A percentile compares a stretch with the other conserved stretches of the same genome.
Conservation (phyloP, 2,797 vertebrate genomes). For the Remorina albescens region DNA sequence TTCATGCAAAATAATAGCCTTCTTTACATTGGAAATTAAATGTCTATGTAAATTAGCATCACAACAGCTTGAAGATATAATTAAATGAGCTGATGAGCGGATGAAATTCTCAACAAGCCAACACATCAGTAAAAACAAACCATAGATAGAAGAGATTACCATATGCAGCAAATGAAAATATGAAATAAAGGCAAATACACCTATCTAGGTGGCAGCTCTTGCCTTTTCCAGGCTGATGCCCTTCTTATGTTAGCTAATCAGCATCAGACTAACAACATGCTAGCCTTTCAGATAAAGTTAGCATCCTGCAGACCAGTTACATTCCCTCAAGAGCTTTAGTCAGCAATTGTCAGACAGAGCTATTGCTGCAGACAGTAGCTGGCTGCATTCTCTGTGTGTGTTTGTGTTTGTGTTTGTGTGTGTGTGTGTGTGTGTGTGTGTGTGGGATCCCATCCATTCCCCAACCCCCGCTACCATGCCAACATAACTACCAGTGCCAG, state of each 20-base stretch:
- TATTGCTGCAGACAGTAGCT: slow-evolving; percentile 37
- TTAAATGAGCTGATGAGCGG: slow-evolving; percentile 23
- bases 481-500: slow-evolving; percentile 20
- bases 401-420: slow-evolving; percentile 3
- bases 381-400: slow-evolving; percentile 8
- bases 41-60: slow-evolving; percentile 22
- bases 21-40: slow-evolving; percentile 18
- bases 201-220: slow-evolving; percentile 1
- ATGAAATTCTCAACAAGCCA: slow-evolving; percentile 26
- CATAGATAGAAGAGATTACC: background rate
- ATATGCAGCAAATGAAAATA: slow-evolving; percentile 5
- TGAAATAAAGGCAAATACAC: background rate
- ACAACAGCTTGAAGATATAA: slow-evolving; percentile 22
- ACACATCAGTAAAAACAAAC: slow-evolving; percentile 3
- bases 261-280: slow-evolving; percentile 25
- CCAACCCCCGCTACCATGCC: background rate
- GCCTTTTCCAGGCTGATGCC: background rate
- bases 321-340: slow-evolving; percentile 33
- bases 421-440: background rate
- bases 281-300: slow-evolving; percentile 16
- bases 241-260: slow-evolving; percentile 26
- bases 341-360: slow-evolving; percentile 48
- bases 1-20: slow-evolving; percentile 22
- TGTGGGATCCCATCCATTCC: slow-evolving; percentile 16
- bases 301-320: slow-evolving; percentile 29